A percentile compares a stretch with the other conserved stretches of the same genome.
Conservation (phyloP, 2,888 invertebrate genomes). For the Pyrgus malvae region DNA sequence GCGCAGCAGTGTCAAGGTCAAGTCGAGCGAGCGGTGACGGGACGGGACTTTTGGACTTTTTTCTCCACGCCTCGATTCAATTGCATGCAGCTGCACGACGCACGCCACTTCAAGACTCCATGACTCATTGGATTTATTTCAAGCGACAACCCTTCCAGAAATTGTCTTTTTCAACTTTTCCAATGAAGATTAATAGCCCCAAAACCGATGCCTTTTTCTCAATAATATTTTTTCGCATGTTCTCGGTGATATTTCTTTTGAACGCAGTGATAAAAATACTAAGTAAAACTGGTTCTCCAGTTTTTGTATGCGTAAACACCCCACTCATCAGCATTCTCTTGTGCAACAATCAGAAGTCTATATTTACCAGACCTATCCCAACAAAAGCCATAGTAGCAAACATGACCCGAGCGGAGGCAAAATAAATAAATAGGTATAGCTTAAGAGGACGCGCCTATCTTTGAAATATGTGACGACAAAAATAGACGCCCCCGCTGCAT, state of each 20-base stretch:
- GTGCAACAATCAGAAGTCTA: constrained; percentile 18
- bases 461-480: constrained; percentile 11
- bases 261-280: neutral
- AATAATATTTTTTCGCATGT: neutral
- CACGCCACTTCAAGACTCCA: constrained; percentile 12
- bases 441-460: constrained; percentile 19
- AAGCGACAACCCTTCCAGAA: constrained; percentile 1
- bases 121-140: constrained; percentile 24
- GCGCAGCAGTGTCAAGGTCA: constrained; percentile 65
- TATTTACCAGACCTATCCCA: constrained; percentile 33
- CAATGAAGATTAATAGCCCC: neutral
- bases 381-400: constrained; percentile 25
- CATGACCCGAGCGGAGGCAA: constrained; percentile 22
- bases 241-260: neutral
- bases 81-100: constrained; percentile 42
- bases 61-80: constrained; percentile 40
- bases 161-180: neutral
- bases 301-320: constrained; percentile 11
- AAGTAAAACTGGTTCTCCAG: constrained; percentile 8
- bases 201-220: neutral
- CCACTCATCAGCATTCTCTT: constrained; percentile 16
- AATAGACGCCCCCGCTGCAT: constrained; percentile 24
- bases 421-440: constrained; percentile 23
- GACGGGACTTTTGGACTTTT: constrained; percentile 35
- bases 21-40: constrained; percentile 43